A percentile compares a stretch with the other conserved stretches of the same genome.
phyloP scores from a whole-genome alignment of 2,888 invertebrate genomes.

The Shargacucullia verbasci region DNA sequence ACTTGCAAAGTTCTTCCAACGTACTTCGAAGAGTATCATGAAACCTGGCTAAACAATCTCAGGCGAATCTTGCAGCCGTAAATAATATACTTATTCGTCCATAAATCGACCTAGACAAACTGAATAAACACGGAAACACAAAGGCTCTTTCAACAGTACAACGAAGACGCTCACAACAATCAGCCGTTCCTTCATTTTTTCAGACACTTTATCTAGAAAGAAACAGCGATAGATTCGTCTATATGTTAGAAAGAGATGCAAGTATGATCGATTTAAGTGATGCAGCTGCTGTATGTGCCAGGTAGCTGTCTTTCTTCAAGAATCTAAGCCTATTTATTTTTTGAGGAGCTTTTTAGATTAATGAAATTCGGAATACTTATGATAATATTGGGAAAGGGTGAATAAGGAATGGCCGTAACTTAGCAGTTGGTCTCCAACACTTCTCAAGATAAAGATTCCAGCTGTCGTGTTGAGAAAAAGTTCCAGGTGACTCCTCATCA shows the following conservation, averaged over 20 bases:
- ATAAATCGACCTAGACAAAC: conserved; percentile 42
- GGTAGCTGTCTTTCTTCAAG: conserved; percentile 76
- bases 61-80: conserved; percentile 21
- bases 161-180: conserved; percentile 43
- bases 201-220: conserved; percentile 68
- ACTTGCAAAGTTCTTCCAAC: too few species aligned
- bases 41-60: conserved; percentile 20
- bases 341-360: conserved; percentile 62
- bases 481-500: conserved; percentile 12
- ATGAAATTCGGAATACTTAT: conserved; percentile 53
- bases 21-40: too few species aligned
- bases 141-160: conserved; percentile 48
- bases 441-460: conserved; percentile 6
- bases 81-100: conserved; percentile 37
- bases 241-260: conserved; percentile 63
- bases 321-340: conserved; percentile 74
- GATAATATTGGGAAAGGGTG: conserved; percentile 53
- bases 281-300: conserved; percentile 81
- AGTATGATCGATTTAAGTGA: conserved; percentile 77
- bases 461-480: neutral
- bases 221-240: conserved; percentile 54
- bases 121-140: conserved; percentile 51
- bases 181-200: conserved; percentile 57
- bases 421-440: conserved; percentile 40
- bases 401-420: conserved; percentile 13